Conservation (phyloP, 2,888 invertebrate species). For the Lithodes maja region DNA sequence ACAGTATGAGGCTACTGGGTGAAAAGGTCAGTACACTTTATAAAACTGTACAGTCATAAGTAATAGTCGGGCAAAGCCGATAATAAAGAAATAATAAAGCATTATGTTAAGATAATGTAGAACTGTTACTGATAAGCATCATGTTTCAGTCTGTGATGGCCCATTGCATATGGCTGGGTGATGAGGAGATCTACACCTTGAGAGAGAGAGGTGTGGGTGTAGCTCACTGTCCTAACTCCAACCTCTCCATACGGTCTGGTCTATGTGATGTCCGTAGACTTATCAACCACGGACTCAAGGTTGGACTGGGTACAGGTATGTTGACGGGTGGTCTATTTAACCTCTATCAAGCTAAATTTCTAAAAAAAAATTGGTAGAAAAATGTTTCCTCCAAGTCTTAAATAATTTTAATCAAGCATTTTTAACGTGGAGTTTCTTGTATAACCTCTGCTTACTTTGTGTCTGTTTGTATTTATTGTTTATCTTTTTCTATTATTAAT, state of each 20-base stretch:
- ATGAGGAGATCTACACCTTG: conserved; percentile 82
- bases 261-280: conserved; percentile 85
- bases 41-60: no score
- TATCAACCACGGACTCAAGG: conserved; percentile 80
- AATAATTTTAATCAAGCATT: no score
- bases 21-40: conserved; percentile 57
- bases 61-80: no score
- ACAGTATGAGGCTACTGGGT: conserved; percentile 83
- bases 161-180: conserved; percentile 85
- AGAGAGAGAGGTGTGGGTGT: conserved; percentile 81
- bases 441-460: no score
- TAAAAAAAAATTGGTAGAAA: background rate
- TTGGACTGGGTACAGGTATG: conserved; percentile 90
- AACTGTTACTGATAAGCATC: no score
- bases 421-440: no score
- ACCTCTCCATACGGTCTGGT: conserved; percentile 87
- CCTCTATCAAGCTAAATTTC: background rate
- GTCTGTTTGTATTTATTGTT: no score
- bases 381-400: background rate
- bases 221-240: conserved; percentile 92
- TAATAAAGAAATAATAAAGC: no score
- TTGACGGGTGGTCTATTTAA: background rate
- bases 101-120: no score
- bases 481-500: no score
- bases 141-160: conserved; percentile 83